Evolutionary conservation across 2,888 invertebrate species (phyloP), one percentile per base, ranked within the genome.

Genomic region (Macrosiphum euphorbiae): DNA sequence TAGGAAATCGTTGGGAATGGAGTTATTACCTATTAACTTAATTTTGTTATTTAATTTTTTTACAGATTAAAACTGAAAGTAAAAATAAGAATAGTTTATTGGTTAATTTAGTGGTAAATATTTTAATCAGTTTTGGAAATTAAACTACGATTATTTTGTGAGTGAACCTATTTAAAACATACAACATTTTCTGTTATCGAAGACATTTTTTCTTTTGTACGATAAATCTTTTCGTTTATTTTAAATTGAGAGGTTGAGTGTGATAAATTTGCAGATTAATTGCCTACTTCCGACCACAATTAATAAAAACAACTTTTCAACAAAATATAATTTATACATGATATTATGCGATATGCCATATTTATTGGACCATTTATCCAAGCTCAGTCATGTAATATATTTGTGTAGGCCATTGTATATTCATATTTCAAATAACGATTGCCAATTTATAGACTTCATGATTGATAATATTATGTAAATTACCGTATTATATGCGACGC

Each of bases 391-490:
- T 78, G 78, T 78, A 78, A 35, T 35, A 78, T 35, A 20, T 78
- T 35, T 78, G 20, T 35, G 20, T 35, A 35, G 20, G 86, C n/a
- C 35, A 35, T 20, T 78, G 78, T 78, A 35, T 41, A 35, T 20
- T 35, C 35, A 78, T 78, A 78, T 78, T 78, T 78, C 20, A 78
- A 78, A 78, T 78, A 78, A 78, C 11, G 78, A 78, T 78, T 35
- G 35, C 35, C 35, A 78, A 41, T 41, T 35, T 35, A 78, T 78
- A 78, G 35, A 78, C 35, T 41, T 78, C 35, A 78, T 78, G 78
- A 78, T 78, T 78, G 78, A 78, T 78, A 78, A 78, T 78, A 78
- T 78, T 78, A 78, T 78, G 78, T 78, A 78, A 78, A 78, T 78
- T 35, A 78, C 78, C 20, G 35, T 78, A 35, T 78, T 78, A 78